Conservation (phyloP, 1,140 invertebrate species). For the Popillia japonica region DNA sequence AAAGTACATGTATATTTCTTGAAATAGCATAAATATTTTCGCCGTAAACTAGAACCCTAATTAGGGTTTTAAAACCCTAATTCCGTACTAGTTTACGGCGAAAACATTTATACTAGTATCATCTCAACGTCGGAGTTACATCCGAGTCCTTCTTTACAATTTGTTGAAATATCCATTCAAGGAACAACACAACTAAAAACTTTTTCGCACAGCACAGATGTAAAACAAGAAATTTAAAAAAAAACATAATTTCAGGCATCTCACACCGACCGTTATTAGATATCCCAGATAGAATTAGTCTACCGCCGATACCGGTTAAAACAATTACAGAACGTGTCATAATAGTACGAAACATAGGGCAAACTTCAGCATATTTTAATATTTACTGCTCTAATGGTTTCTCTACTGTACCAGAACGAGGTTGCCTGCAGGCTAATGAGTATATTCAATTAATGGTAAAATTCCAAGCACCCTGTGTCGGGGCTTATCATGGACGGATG, state of each 20-base stretch:
- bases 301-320: conserved; percentile 60
- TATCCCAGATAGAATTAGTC: conserved; percentile 62
- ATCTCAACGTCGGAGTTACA: too few relatives aligned
- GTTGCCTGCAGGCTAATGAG: conserved; percentile 56
- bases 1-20: too few relatives aligned
- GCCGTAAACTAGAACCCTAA: too few relatives aligned
- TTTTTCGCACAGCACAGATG: too few relatives aligned
- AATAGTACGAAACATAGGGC: conserved; percentile 60
- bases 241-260: conserved; percentile 56
- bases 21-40: too few relatives aligned
- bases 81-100: too few relatives aligned
- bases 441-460: conserved; percentile 50
- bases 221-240: conserved; percentile 1
- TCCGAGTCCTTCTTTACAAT: too few relatives aligned
- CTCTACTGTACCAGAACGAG: conserved; percentile 57
- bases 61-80: too few relatives aligned
- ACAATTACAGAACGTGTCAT: conserved; percentile 57
- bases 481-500: conserved; percentile 53
- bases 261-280: conserved; percentile 61
- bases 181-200: too few relatives aligned
- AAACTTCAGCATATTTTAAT: conserved; percentile 55
- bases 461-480: conserved; percentile 53
- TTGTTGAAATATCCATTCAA: too few relatives aligned
- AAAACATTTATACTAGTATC: too few relatives aligned
- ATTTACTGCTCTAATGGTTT: conserved; percentile 56